phyloP scores from a whole-genome alignment of 30 jellyfish, hydroid and myxozoan genomes.

The Chrysaora quinquecirrha region DNA sequence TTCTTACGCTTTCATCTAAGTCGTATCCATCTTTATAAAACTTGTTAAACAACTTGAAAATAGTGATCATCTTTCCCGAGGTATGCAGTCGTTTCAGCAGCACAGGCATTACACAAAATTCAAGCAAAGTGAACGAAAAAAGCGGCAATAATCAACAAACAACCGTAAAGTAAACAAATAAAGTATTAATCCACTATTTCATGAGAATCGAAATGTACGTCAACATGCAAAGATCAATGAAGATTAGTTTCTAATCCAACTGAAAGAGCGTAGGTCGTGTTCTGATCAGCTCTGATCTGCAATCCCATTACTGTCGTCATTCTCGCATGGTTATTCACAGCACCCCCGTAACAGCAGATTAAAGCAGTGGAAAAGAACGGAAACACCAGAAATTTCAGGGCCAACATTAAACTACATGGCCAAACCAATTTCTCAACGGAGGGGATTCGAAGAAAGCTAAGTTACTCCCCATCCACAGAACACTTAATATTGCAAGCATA shows the following conservation, averaged over 20 bases:
- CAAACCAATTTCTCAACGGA: too few species aligned
- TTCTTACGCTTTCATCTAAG: slow-evolving; percentile 17
- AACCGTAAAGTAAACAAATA: neutral
- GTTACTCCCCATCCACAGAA: too few species aligned
- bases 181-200: neutral
- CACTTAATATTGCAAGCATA: too few species aligned
- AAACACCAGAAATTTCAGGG: too few species aligned
- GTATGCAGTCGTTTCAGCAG: neutral
- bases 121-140: neutral
- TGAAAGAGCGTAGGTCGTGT: neutral
- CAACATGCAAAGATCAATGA: neutral
- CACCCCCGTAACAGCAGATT: too few species aligned
- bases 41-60: slow-evolving; percentile 25
- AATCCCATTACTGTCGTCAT: neutral
- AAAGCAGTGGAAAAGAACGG: too few species aligned
- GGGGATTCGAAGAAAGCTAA: too few species aligned
- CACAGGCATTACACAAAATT: neutral
- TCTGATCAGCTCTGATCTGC: neutral
- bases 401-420: too few species aligned
- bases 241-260: slow-evolving; percentile 4
- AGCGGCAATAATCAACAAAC: neutral
- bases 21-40: neutral
- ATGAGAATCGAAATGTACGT: slow-evolving; percentile 4
- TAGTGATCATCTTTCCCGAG: slow-evolving; percentile 8
- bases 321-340: too few species aligned